These are phyloP conservation scores for Drosophila trapezifrons DNA, from an alignment of 1,140 invertebrate genomes.

Conservation along the genomic window DNA sequence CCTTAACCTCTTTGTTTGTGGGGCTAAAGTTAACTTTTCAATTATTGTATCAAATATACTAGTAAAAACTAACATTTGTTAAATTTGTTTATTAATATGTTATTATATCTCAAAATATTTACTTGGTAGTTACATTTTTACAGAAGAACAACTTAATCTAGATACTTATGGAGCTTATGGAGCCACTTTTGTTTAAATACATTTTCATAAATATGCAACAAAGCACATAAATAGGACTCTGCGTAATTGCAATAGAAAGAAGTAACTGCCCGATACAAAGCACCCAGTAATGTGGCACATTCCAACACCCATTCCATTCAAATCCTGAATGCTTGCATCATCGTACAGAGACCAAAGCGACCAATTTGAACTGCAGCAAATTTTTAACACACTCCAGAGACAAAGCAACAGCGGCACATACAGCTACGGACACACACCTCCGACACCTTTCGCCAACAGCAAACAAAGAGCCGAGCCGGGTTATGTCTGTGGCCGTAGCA, in stretches of 20 bases:
- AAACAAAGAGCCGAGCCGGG: constrained; percentile 50
- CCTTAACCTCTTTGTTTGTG: too few relatives aligned
- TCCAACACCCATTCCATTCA: constrained; percentile 15
- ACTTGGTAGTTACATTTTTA: background rate
- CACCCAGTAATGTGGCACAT: constrained; percentile 9
- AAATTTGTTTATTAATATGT: too few relatives aligned
- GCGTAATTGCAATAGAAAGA: background rate
- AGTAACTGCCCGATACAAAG: background rate
- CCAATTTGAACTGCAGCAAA: constrained; percentile 11
- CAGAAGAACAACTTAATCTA: background rate
- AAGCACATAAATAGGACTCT: background rate
- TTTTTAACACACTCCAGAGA: constrained; percentile 39
- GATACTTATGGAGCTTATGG: background rate
- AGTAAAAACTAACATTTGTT: too few relatives aligned
- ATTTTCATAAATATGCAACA: background rate
- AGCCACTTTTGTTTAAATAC: background rate
- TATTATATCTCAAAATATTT: too few relatives aligned
- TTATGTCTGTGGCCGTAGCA: constrained; percentile 14
- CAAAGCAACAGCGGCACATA: background rate
- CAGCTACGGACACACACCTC: constrained; percentile 23
- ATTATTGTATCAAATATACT: too few relatives aligned
- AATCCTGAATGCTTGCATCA: constrained; percentile 20
- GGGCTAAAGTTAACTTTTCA: too few relatives aligned
- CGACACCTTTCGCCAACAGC: constrained; percentile 66
- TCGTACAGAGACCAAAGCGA: too few relatives aligned